These are phyloP conservation scores for Bimastos eiseni DNA, from an alignment of 2,888 invertebrate species.

Conservation along the genomic window DNA sequence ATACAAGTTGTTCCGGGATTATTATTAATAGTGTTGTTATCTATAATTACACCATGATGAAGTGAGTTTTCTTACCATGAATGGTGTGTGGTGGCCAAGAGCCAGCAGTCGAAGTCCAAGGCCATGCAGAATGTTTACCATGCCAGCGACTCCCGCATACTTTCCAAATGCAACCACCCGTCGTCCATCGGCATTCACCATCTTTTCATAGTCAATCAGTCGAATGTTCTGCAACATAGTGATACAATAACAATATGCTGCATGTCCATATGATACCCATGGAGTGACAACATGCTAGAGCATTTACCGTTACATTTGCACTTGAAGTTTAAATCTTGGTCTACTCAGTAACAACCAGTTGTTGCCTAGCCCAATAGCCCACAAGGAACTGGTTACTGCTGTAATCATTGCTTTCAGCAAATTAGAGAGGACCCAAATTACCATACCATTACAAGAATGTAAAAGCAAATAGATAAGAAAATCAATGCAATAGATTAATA, in stretches of 20 bases:
- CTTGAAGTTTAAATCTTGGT: neutral
- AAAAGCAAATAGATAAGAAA: neutral
- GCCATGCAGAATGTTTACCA: conserved; percentile 97
- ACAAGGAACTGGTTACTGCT: neutral
- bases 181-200: conserved; percentile 84
- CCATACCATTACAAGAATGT: neutral
- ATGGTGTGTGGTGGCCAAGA: conserved; percentile 96
- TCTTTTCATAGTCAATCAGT: conserved; percentile 93
- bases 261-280: neutral
- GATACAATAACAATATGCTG: neutral
- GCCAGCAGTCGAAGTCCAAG: conserved; percentile 89
- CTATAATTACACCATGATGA: neutral
- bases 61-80: conserved; percentile 76
- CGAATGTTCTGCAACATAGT: conserved; percentile 78
- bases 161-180: conserved; percentile 97
- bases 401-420: neutral
- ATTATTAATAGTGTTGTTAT: neutral
- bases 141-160: conserved; percentile 96
- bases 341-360: neutral
- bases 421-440: neutral
- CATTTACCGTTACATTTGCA: neutral
- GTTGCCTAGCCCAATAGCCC: neutral
- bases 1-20: too few species aligned
- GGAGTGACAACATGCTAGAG: neutral
- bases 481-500: neutral